Conservation (phyloP, 2,888 invertebrate species). For the Slavum lentiscoides region DNA sequence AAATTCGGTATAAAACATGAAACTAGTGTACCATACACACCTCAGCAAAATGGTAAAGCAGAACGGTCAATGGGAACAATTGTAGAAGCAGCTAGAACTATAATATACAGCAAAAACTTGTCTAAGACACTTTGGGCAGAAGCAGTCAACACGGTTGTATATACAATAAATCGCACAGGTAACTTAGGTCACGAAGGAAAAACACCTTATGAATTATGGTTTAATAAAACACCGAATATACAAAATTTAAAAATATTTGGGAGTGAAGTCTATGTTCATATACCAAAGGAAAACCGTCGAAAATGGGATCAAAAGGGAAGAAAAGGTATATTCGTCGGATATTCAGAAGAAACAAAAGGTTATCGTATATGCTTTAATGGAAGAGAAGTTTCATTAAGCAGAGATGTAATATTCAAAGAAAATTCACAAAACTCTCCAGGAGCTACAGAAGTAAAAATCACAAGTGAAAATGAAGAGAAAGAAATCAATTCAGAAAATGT, state of each 20-base stretch:
- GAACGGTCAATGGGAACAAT: conserved; percentile 19
- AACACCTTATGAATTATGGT: conserved; percentile 57
- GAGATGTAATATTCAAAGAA: conserved; percentile 54
- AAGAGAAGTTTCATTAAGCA: neutral
- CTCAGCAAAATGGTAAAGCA: conserved; percentile 14
- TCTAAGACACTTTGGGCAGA: conserved; percentile 17
- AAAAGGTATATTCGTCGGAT: neutral
- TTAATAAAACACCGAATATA: neutral
- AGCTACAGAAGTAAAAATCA: neutral
- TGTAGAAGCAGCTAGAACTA: conserved; percentile 6
- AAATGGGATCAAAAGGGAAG: neutral
- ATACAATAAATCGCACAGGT: conserved; percentile 22
- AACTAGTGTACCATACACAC: conserved; percentile 6
- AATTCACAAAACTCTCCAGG: neutral
- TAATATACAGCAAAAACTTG: neutral
- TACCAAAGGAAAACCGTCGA: conserved; percentile 26
- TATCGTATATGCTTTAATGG: neutral
- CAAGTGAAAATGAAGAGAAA: neutral
- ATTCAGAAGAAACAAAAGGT: neutral
- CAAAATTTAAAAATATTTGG: conserved; percentile 29
- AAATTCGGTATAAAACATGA: conserved; percentile 8
- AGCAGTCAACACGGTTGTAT: conserved; percentile 21
- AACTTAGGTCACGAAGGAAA: conserved; percentile 52
- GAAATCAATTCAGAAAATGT: neutral
- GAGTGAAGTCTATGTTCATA: conserved; percentile 19